Percentiles rank a stretch among this genome's conserved stretches.
Conservation (phyloP, 2,888 invertebrate genomes). For the Rhorus exstirpatorius region DNA sequence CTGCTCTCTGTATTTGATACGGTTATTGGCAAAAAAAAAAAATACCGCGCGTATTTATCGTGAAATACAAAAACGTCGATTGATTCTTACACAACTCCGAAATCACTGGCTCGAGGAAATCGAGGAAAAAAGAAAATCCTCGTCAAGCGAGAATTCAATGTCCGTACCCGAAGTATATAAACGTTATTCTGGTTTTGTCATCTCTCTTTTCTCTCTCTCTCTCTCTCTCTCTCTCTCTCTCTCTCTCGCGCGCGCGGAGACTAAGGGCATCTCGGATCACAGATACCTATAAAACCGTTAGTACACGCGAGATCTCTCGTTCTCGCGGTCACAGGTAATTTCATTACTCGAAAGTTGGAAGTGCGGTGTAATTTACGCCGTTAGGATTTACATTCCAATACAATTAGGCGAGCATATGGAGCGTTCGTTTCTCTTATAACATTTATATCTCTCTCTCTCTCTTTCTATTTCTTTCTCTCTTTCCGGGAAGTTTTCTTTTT, state of each 20-base stretch:
- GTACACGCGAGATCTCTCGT: neutral
- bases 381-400: constrained; percentile 48
- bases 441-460: constrained; percentile 26
- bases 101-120: neutral
- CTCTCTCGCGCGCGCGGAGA: too few relatives aligned
- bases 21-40: too few relatives aligned
- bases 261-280: constrained; percentile 4
- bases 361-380: constrained; percentile 60
- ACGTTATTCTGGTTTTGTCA: constrained; percentile 27
- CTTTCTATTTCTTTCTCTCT: neutral
- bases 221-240: too few relatives aligned
- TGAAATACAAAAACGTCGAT: too few relatives aligned
- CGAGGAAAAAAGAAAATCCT: neutral
- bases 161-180: neutral
- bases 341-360: constrained; percentile 64
- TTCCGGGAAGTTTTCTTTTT: neutral
- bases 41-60: too few relatives aligned
- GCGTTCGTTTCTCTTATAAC: constrained; percentile 22
- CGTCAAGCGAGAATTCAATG: neutral
- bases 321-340: constrained; percentile 12
- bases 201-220: neutral
- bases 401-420: constrained; percentile 17
- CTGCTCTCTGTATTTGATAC: too few relatives aligned
- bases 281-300: constrained; percentile 11
- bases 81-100: too few relatives aligned